phyloP scores from a whole-genome alignment of 2,113 vertebrate species.

The Piaya cayana region DNA sequence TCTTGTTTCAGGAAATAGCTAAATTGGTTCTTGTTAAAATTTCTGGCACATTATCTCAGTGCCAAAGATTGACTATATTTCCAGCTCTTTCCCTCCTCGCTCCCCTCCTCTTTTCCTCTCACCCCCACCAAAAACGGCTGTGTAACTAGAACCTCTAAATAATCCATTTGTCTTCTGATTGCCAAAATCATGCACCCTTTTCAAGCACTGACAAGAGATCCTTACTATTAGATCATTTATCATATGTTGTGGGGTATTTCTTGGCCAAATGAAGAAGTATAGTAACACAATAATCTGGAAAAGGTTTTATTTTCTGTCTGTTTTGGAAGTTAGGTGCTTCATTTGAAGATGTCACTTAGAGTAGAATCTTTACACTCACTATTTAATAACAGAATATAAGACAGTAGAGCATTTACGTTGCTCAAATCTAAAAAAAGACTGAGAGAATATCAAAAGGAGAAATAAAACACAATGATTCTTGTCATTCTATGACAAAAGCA shows the following conservation, averaged over 20 bases:
- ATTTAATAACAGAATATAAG: background rate
- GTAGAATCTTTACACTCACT: background rate
- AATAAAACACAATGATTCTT: slow-evolving; percentile 5
- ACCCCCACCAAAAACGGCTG: background rate
- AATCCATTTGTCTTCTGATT: background rate
- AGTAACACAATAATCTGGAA: background rate
- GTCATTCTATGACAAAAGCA: slow-evolving; percentile 20
- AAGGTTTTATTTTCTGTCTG: background rate
- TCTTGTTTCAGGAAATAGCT: background rate
- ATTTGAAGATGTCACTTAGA: background rate
- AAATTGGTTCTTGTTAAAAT: background rate
- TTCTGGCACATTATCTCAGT: background rate
- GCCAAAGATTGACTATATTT: background rate
- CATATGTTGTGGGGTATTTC: background rate
- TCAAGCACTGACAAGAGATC: background rate
- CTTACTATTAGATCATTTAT: background rate
- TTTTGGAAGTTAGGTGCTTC: background rate
- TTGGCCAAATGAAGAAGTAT: background rate
- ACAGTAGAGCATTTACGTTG: slow-evolving; percentile 31
- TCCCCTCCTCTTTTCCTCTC: no score
- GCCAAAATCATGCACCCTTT: background rate
- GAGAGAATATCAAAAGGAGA: slow-evolving; percentile 7
- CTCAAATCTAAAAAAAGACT: background rate
- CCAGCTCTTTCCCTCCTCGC: no score
- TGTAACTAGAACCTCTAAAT: background rate